Conservation (phyloP, 1,140 invertebrate genomes). For the Ips typographus region DNA sequence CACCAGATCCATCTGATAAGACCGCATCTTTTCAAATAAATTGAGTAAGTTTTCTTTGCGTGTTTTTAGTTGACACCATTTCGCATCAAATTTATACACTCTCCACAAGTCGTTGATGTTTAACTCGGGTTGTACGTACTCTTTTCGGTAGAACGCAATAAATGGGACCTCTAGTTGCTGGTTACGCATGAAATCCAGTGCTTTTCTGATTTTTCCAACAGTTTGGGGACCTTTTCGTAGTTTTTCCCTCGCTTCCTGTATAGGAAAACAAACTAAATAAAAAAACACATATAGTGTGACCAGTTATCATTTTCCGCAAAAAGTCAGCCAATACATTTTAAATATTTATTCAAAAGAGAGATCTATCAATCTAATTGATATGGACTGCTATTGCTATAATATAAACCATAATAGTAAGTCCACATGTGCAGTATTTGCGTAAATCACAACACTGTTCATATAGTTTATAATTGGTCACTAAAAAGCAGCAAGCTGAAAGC, state of each 20-base stretch:
- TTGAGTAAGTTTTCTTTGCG: slow-evolving; percentile 81
- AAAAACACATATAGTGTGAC: neutral
- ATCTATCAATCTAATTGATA: no score
- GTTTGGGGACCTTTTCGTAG: slow-evolving; percentile 65
- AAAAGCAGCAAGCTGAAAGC: no score
- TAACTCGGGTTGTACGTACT: slow-evolving; percentile 93
- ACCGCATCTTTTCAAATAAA: slow-evolving; percentile 90
- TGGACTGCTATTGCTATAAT: no score
- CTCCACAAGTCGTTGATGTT: slow-evolving; percentile 97
- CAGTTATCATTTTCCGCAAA: no score
- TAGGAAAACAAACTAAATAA: neutral
- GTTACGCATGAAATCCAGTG: slow-evolving; percentile 94
- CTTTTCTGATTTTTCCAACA: slow-evolving; percentile 88
- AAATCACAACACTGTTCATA: no score
- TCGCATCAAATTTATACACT: slow-evolving; percentile 94
- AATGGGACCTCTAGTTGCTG: slow-evolving; percentile 96
- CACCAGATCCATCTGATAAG: slow-evolving; percentile 84
- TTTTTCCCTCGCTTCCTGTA: slow-evolving; percentile 57
- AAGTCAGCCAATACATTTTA: no score
- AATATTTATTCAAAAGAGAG: no score
- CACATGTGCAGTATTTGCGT: no score
- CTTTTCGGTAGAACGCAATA: slow-evolving; percentile 98
- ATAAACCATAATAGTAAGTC: no score
- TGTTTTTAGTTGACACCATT: slow-evolving; percentile 92
- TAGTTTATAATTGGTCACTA: no score